Percentiles rank a stretch among this genome's conserved stretches.
These are phyloP conservation scores for Sebastolobus altivelis DNA, from an alignment of 2,797 vertebrate species.

Conservation along the genomic window DNA sequence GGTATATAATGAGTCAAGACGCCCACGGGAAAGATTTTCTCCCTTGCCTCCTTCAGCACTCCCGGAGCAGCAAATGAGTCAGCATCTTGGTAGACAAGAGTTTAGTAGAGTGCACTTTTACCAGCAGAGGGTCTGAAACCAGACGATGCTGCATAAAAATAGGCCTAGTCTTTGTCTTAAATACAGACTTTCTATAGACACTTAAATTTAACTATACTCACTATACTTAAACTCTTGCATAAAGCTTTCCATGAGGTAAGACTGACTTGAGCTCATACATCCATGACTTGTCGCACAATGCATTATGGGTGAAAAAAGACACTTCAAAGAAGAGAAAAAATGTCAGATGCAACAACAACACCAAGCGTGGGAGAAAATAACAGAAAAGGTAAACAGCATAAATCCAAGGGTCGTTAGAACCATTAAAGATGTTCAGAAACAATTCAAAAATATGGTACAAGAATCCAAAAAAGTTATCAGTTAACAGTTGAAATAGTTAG, in stretches of 20 bases:
- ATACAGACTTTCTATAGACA: neutral
- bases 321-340: neutral
- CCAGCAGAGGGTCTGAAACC: neutral
- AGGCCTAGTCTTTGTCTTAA: neutral
- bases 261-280: neutral
- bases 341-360: neutral
- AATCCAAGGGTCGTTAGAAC: neutral
- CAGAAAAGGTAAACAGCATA: no score
- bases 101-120: neutral
- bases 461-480: no score
- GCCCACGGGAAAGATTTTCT: neutral
- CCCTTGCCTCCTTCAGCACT: neutral
- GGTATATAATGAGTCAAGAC: constrained; percentile 8
- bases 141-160: neutral
- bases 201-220: neutral
- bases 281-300: neutral
- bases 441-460: no score
- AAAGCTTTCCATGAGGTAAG: neutral
- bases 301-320: neutral
- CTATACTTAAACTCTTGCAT: neutral
- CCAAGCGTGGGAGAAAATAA: neutral
- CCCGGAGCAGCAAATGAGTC: neutral
- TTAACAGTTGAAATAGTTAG: no score
- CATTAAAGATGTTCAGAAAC: no score
- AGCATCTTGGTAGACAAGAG: neutral